Base-by-base conservation (phyloP, 1,140 invertebrate genomes). In the Microvelia longipes region DNA sequence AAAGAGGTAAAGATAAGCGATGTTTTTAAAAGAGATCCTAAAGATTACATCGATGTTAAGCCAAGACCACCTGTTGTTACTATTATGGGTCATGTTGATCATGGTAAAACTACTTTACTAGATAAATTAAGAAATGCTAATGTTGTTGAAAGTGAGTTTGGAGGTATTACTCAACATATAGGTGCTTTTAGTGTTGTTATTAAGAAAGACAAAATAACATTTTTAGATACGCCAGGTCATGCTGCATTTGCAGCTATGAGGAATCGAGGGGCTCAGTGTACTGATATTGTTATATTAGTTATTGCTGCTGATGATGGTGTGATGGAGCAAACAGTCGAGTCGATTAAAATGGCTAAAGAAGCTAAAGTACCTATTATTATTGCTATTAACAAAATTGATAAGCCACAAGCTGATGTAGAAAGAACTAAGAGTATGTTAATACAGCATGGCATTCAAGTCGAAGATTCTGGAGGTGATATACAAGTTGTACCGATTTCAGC, bases 141-240 rank as follows among this genome's bases (percentile, higher is more conserved):
- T 70, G 88, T 99, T 60, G 96, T 95, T 0, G 85, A 89, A 25
- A 82, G 87, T 50, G 98, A 99, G 83, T 97, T 96, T 82, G 98
- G 98, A n/a, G 98, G 98, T 24, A 99, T 99, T 63, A 99, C 98
- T 0, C 98, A 99, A 80, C 96, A 99, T 79, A 98, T 99, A 78
- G 98, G 97, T 72, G 98, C 98, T 35, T 99, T 99, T 82, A 89
- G 90, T 77, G 91, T 85, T 87, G 78, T 69, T 67, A 27, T 71
- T 63, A 67, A 66, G 19, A 72, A 72, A 1, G 87, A 92, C 64
- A 83, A 77, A 65, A 88, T 98, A 35, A 98, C 96, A 11, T 98
- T 99, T 83, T 78, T 99, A 68, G 97, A 99, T 79, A 99, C 97
- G n/a, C 97, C 97, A n/a, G 97, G 97, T 0, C 97, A 99, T 83